Percentiles rank a stretch among this genome's conserved stretches.
Evolutionary conservation across 2,113 vertebrate genomes (phyloP).

Genomic region (Gallinago paraguaiae): DNA sequence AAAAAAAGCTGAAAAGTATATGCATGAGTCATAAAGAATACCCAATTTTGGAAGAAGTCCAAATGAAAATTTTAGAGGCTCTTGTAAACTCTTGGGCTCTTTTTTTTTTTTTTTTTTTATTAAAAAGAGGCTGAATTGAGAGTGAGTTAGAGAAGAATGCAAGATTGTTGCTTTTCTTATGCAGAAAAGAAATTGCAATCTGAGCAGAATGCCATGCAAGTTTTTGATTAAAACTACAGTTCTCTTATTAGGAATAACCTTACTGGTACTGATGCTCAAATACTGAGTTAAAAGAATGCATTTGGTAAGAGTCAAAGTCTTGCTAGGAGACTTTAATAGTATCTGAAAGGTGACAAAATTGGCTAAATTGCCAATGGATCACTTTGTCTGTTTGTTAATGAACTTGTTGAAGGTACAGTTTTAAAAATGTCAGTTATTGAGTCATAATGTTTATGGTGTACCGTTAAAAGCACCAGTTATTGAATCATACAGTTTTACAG

Average conservation of each 20-base stretch:
- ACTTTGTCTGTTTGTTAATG: not conserved
- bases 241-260: not conserved
- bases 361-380: not conserved
- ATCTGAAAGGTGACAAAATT: not conserved
- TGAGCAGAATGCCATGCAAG: not conserved
- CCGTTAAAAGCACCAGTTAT: not conserved
- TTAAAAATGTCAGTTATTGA: not conserved
- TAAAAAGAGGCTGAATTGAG: not conserved
- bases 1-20: not conserved
- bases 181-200: not conserved
- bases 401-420: not conserved
- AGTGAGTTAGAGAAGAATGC: not conserved
- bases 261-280: not conserved
- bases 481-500: not conserved
- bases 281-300: not conserved
- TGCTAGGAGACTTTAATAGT: not conserved
- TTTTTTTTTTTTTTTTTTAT: not conserved
- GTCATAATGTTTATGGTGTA: not conserved
- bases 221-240: not conserved
- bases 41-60: not conserved
- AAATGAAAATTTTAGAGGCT: not conserved
- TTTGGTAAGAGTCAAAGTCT: not conserved
- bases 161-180: not conserved
- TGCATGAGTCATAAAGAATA: not conserved
- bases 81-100: not conserved